These are phyloP conservation scores for Apis florea DNA, from an alignment of 1,140 invertebrate genomes.

Conservation along the genomic window DNA sequence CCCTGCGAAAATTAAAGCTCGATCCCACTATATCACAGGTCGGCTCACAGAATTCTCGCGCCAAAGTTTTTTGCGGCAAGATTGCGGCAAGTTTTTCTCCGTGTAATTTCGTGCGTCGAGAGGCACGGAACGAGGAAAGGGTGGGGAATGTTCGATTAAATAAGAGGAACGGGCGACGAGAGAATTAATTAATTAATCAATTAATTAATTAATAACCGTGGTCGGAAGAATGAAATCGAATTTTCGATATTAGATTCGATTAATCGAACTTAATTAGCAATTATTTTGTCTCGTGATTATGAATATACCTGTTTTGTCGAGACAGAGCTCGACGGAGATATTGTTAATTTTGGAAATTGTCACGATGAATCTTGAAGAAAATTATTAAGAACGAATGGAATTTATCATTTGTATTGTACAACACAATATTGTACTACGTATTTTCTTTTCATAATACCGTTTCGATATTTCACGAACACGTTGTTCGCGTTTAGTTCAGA, in stretches of 20 bases:
- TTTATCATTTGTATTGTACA: too few species aligned
- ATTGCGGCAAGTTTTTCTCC: conserved; percentile 20
- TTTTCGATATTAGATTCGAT: conserved; percentile 23
- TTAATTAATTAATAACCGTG: conserved; percentile 32
- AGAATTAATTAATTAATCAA: too few species aligned
- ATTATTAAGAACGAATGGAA: too few species aligned
- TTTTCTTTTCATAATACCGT: not conserved
- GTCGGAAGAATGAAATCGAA: not conserved
- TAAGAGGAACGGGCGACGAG: not conserved
- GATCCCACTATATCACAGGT: not conserved
- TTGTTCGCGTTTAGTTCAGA: not conserved
- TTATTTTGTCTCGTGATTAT: too few species aligned
- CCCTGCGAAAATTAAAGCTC: conserved; percentile 37
- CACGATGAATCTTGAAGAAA: too few species aligned
- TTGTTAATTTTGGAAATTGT: too few species aligned
- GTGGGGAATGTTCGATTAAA: not conserved
- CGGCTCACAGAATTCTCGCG: conserved; percentile 17
- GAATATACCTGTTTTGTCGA: too few species aligned
- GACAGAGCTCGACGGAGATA: too few species aligned
- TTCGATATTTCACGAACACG: not conserved
- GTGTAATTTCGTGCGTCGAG: conserved; percentile 4
- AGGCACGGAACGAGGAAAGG: not conserved
- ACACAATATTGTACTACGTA: not conserved
- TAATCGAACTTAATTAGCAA: not conserved
- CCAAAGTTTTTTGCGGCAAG: conserved; percentile 28